Evolutionary conservation across 2,797 vertebrate species (phyloP), one percentile per base, ranked within the genome.

Genomic region (Epinephelus malabaricus): DNA sequence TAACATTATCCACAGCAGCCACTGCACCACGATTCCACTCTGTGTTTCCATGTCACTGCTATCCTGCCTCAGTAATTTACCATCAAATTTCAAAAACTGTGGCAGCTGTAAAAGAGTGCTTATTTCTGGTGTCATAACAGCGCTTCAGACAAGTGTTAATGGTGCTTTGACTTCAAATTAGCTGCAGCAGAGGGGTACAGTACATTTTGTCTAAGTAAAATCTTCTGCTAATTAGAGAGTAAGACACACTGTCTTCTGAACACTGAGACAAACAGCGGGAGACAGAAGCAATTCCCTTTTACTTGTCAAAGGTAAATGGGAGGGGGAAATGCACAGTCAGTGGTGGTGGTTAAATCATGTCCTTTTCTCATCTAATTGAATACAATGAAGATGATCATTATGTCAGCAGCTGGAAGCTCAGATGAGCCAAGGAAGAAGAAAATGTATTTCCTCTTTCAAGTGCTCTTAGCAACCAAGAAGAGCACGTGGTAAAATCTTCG

Each of bases 141-240:
- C 5, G 12, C 18, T 23, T 21, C 27, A 25, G 45, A 21, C 6
- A 21, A 58, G 38, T 53, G 25, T 40, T 56, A 60, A 12, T 11
- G 10, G 5, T 67, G 49, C 45, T 71, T 53, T 77, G 27, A 69
- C 43, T 67, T 83, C 6, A 49, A 61, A 76, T 65, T 67, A 60
- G 61, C 59, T 73, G 17, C 11, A 14, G 10, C 64, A 55, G 50
- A 53, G 45, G 12, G 38, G 38, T 50, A 76, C 53, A 56, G 38
- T 50, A 76, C 53, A 56, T 64, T 82, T 67, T 69, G 47, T 78
- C 27, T 59, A 72, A 64, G 34, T n/a, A 55, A 66, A 64, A 51
- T 69, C 43, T 4, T 3, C 55, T 43, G 14, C 56, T 56, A 79
- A 79, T 81, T 54, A 70, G 47, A 58, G 59, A 14, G 65, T 17